Evolutionary conservation across 2,797 vertebrate genomes (phyloP).

Genomic region (Aldrovandia affinis): DNA sequence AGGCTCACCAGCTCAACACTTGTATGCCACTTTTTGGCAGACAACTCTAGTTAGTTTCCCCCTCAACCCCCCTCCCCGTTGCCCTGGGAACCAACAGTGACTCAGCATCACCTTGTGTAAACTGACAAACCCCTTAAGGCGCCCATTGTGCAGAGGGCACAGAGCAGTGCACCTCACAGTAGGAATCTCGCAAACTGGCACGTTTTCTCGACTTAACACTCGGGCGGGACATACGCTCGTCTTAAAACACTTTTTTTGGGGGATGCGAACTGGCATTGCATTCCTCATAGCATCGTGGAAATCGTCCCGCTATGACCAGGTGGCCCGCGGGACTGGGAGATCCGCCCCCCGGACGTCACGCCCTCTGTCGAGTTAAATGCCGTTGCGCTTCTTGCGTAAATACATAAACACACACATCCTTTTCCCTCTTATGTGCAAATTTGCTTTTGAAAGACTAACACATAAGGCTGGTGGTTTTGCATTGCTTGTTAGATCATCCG

Average conservation of each 20-base stretch:
- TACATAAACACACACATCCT: conserved; percentile 44
- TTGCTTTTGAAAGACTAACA: conserved; percentile 83
- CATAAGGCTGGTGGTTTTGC: conserved; percentile 81
- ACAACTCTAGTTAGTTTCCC: conserved; percentile 75
- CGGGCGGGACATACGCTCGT: conserved; percentile 42
- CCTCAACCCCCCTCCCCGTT: conserved; percentile 58
- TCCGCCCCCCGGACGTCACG: conserved; percentile 51
- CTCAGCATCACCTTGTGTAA: conserved; percentile 68
- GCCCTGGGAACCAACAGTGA: conserved; percentile 57
- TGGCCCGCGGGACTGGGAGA: conserved; percentile 56
- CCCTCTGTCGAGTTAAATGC: conserved; percentile 66
- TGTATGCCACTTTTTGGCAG: conserved; percentile 65
- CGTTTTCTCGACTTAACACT: not conserved
- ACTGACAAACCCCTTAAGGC: conserved; percentile 83
- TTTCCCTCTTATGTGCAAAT: conserved; percentile 81
- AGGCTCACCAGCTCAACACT: conserved; percentile 53
- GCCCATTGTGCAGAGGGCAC: conserved; percentile 76
- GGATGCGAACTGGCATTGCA: not conserved
- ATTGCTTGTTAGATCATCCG: conserved; percentile 72
- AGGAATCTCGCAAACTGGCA: conserved; percentile 53
- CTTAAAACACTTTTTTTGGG: conserved; percentile 47
- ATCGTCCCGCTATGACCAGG: conserved; percentile 48
- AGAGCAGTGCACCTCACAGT: conserved; percentile 67
- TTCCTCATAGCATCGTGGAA: not conserved
- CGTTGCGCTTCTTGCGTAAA: conserved; percentile 7